Percentiles rank a stretch among this genome's conserved stretches.
phyloP scores from a whole-genome alignment of 2,113 vertebrate species.

The Trichechus manatus region DNA sequence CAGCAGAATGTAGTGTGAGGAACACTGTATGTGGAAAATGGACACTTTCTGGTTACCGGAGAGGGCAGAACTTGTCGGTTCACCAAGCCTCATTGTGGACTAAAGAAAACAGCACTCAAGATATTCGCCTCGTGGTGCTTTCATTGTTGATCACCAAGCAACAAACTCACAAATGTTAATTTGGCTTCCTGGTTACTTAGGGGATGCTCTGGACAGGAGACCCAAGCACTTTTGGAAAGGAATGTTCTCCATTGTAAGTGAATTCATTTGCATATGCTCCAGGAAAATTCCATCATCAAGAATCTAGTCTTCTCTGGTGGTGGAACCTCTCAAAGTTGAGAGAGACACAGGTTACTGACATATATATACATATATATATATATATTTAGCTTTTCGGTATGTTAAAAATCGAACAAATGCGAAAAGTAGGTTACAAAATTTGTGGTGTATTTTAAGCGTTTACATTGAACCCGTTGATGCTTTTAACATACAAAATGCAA shows the following conservation, averaged over 20 bases:
- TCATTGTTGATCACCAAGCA: background rate
- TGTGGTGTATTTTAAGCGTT: background rate
- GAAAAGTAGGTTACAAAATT: background rate
- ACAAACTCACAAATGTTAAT: background rate
- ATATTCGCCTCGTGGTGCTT: background rate
- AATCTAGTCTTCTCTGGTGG: background rate
- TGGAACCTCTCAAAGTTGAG: background rate
- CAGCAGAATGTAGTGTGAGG: background rate
- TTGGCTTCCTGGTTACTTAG: background rate
- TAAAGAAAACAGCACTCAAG: background rate
- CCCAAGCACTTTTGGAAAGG: background rate
- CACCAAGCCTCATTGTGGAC: background rate
- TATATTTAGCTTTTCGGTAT: background rate
- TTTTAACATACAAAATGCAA: conserved; percentile 23
- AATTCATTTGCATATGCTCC: background rate
- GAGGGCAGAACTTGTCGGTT: background rate
- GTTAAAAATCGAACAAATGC: background rate
- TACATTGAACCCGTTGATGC: background rate
- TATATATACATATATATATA: no score
- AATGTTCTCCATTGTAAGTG: background rate
- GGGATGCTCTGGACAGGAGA: background rate
- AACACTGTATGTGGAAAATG: background rate
- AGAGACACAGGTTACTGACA: background rate
- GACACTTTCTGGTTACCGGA: background rate
- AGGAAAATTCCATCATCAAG: conserved; percentile 30